Evolutionary conservation across 2,888 invertebrate species (phyloP), one percentile per base, ranked within the genome.

Genomic region (Ophion obscuratus): DNA sequence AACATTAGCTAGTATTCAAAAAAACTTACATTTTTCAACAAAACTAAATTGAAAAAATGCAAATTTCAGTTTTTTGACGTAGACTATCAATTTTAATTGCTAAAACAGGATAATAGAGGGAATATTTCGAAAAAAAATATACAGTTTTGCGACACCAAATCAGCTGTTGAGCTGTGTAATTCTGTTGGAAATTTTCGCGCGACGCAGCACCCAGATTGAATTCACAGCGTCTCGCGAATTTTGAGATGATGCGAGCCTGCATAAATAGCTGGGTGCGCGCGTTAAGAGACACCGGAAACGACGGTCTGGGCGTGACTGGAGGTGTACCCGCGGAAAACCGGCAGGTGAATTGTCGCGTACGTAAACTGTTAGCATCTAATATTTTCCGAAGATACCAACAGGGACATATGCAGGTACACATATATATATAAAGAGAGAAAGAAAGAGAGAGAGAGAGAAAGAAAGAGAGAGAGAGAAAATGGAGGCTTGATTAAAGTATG

Each of bases 401-500:
- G 40, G 5, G 62, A 40, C 9, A 40, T 40, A 40, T 40, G 40
- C 40, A 9, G 9, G 40, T 36, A 36, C 40, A 40, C 9, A 40
- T 40, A 40, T 40, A 40, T 7, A 1, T 1, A 40, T 6, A 40
- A 9, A 40, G 40, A 9, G 40, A 40, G 40, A 7, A 5, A 40
- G 40, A 40, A 9, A 40, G 40, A 7, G 3, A 40, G 40, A 20
- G 62, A n/a, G 74, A 24, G 31, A 44, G 24, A 53, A 24, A 75
- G 31, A 47, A 14, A 44, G 62, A 64, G 62, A 44, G 64, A 53
- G 24, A 27, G 31, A 64, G 71, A 62, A n/a, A 47, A 64, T 67
- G 82, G 86, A 83, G 87, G 88, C 89, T 88, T 90, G 90, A 91
- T 91, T 90, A 91, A 92, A 91, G 90, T 89, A 89, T 89, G 89